These are phyloP conservation scores for Perdita meconis DNA, from an alignment of 2,888 invertebrate genomes.

Conservation along the genomic window DNA sequence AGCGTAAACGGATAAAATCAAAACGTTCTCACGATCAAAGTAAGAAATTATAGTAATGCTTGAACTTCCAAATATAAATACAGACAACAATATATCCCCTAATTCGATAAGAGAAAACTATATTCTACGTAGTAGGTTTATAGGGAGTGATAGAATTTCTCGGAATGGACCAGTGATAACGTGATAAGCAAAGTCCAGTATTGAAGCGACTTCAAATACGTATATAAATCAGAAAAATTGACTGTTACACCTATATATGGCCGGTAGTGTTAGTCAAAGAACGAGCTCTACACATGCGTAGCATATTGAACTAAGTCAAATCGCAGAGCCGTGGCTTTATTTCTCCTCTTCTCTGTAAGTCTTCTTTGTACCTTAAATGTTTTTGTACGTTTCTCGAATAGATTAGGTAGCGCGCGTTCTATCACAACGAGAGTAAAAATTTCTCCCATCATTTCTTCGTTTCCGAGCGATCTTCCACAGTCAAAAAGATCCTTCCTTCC, in stretches of 20 bases:
- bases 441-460: conserved; percentile 52
- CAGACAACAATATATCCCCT: background rate
- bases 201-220: background rate
- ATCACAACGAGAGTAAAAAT: conserved; percentile 38
- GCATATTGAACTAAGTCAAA: conserved; percentile 61
- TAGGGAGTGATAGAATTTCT: background rate
- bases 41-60: background rate
- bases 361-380: conserved; percentile 50
- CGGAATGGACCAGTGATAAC: background rate
- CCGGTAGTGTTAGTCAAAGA: conserved; percentile 34
- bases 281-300: conserved; percentile 41
- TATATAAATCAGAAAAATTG: background rate
- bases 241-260: conserved; percentile 13
- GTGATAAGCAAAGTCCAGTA: background rate
- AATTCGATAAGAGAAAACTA: background rate
- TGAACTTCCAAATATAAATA: background rate
- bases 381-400: conserved; percentile 57
- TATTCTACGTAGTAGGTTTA: background rate
- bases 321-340: conserved; percentile 55
- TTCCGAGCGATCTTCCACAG: conserved; percentile 59
- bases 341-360: conserved; percentile 32
- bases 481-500: conserved; percentile 21
- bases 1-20: background rate
- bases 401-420: conserved; percentile 30
- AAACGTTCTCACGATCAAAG: conserved; percentile 1